Evolutionary conservation across 2,113 vertebrate genomes (phyloP), one percentile per base, ranked within the genome.

Genomic region (Pampusana beccarii): DNA sequence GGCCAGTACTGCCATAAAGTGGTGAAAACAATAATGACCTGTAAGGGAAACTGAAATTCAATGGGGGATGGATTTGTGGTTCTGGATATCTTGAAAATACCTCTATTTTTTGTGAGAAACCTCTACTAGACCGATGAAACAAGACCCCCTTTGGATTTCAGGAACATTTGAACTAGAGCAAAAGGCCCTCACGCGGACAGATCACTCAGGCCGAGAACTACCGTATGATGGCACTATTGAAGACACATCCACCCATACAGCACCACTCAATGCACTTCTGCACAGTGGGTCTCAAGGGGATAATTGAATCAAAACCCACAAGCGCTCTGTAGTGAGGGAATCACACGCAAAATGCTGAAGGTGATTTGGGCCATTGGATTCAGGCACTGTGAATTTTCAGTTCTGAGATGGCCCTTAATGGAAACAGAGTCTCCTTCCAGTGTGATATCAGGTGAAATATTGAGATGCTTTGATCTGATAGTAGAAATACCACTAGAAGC

Each of bases 21-120:
- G 86, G 42, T 90, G 87, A 95, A 94, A 96, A 92, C 33, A 94
- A 62, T 93, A 90, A 96, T 20, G 70, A 85, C 69, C 84, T 91
- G 11, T n/a, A 84, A 92, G 50, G 44, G 92, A 96, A 81, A 93
- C 64, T 56, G 28, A 88, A 96, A 95, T 92, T 78, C 75, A 92
- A 3, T 74, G 46, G 40, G 65, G 20, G 33, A 24, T 75, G 69
- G 89, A 74, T 94, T 83, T 61, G 28, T 86, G 77, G 92, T 77
- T 95, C 90, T 96, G 70, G 46, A 18, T 93, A 64, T 51, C 87
- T 92, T 84, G 77, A 96, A 96, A 88, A 84, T 82, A 84, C 40
- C 73, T 85, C 54, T 72, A 11, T 16, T 87, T 46, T 97, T 86
- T 92, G 44, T 96, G 91, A 95, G 86, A 92, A 93, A 87, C 50